These are phyloP conservation scores for Archilochus colubris DNA, from an alignment of 2,113 vertebrate genomes.

Conservation along the genomic window DNA sequence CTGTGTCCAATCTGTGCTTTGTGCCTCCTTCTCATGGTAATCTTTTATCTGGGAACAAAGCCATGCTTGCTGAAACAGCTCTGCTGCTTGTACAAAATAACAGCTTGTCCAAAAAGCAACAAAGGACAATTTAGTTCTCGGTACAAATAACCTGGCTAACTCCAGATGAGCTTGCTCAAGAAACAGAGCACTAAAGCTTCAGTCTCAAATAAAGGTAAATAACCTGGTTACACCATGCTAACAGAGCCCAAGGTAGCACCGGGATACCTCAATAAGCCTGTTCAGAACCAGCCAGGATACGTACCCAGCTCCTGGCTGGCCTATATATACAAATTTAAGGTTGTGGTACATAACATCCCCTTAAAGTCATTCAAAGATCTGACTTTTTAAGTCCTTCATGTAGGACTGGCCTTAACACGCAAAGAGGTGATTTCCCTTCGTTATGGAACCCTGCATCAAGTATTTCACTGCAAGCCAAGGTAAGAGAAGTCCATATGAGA, in stretches of 20 bases:
- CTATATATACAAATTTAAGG: neutral
- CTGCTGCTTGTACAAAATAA: neutral
- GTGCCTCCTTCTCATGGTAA: neutral
- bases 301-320: neutral
- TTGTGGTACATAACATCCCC: accelerated
- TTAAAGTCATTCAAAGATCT: neutral
- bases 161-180: neutral
- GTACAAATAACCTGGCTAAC: conserved; percentile 4
- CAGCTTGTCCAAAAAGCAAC: neutral
- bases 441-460: neutral
- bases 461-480: neutral
- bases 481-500: neutral
- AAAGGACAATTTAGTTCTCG: neutral
- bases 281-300: neutral
- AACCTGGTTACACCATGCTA: accelerated
- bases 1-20: neutral
- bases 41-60: conserved; percentile 42
- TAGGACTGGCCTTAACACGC: neutral
- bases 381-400: neutral
- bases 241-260: neutral
- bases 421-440: neutral
- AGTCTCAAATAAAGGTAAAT: neutral
- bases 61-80: neutral
- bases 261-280: accelerated
- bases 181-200: neutral